Evolutionary conservation across 2,113 vertebrate genomes (phyloP), one percentile per base, ranked within the genome.

Genomic region (Macaca mulatta): DNA sequence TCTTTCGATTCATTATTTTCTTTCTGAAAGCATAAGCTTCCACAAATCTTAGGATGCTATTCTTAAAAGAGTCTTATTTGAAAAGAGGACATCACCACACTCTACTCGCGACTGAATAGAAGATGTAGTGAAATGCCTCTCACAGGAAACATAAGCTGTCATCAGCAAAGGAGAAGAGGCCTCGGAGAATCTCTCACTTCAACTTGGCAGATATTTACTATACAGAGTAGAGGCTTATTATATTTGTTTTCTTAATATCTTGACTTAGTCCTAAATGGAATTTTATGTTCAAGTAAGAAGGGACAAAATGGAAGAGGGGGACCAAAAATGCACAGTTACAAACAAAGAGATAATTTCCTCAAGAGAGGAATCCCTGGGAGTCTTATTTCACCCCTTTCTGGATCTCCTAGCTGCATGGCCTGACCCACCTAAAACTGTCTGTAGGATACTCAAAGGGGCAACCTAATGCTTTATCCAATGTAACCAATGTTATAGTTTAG

Each of bases 1-100:
- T 94, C 67, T 96, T 91, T 81, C 13, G 85, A 85, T 10, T 11
- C 20, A 35, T 94, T 78, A 70, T 82, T 95, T 96, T 95, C 45
- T 86, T 87, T 89, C 86, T 70, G 74, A 94, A 96, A 96, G 9
- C 64, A 32, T 64, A 82, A 55, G 11, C 20, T 52, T 45, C 25
- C 45, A 48, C 59, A 88, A 89, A 79, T 93, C 32, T 78, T 78
- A 5, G 23, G 61, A 55, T 27, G n/a, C 45, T 92, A 5, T 94
- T 87, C 22, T 50, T 77, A 43, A 74, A 43, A 67, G 32, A 86
- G 7, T 80, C 55, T 80, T 84, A 59, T 82, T 80, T 92, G 67
- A 84, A 93, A 92, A 23, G 6, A 84, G 40, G 25, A 81, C 78
- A 89, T 94, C 38, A 32, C 25, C 27, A 43, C 27, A 59, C 25